Evolutionary conservation across 2,888 invertebrate species (phyloP), one percentile per base, ranked within the genome.

Genomic region (Tyria jacobaeae): DNA sequence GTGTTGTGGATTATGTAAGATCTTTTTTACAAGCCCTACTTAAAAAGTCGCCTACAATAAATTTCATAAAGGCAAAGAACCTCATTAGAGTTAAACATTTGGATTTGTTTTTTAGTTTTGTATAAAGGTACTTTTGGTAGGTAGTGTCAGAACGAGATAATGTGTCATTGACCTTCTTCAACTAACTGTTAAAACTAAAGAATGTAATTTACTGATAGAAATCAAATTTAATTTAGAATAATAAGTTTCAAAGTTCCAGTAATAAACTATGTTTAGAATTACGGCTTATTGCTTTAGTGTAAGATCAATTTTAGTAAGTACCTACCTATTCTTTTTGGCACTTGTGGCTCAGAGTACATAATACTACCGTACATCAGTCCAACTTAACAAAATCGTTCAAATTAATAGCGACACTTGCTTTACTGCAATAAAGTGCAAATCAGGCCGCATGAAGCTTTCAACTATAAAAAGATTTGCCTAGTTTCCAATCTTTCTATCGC

Each of bases 291-390:
- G 80, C 50, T 34, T 76, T 17, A 71, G 69, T 62, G 71, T 77
- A 37, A 82, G 83, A 73, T 71, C 65, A 63, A 60, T 88, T 55
- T 65, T 86, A 71, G 89, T 90, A 70, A 83, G 87, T 81, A 41
- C 2, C 9, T 7, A 9, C 12, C 4, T 44, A 21, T 39, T 17
- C 12, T 44, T 21, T 4, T 44, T 3, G 12, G 6, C 27, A 31
- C 27, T 3, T 31, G 7, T 31, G 27, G n/a, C n/a, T n/a, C n/a
- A n/a, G n/a, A n/a, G n/a, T n/a, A n/a, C n/a, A n/a, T n/a, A n/a
- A n/a, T n/a, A n/a, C n/a, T n/a, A n/a, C n/a, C n/a, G n/a, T n/a
- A n/a, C n/a, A n/a, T n/a, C n/a, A n/a, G n/a, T n/a, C n/a, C n/a
- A n/a, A n/a, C n/a, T n/a, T n/a, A n/a, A n/a, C n/a, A n/a, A n/a